Evolutionary conservation across 2,797 vertebrate genomes (phyloP).

Genomic region (Premnoplex brunnescens): DNA sequence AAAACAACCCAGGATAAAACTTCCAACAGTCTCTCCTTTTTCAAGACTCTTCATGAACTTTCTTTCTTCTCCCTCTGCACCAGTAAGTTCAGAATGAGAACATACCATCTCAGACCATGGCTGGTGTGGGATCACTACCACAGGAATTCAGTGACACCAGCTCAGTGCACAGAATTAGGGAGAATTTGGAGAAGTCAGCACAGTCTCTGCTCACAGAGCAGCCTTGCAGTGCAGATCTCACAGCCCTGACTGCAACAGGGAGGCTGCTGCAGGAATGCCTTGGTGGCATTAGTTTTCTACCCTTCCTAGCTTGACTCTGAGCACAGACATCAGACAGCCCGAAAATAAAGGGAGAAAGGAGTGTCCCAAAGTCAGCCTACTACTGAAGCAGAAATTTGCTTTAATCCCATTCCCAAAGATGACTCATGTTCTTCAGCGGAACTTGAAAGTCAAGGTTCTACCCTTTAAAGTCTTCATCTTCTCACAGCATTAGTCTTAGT

Average conservation of each 20-base stretch:
- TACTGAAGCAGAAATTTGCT: not conserved
- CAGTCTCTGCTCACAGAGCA: not conserved
- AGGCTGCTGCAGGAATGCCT: not conserved
- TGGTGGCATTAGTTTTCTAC: not conserved
- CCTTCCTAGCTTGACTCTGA: not conserved
- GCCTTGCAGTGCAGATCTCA: not conserved
- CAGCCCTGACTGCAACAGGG: too few species aligned
- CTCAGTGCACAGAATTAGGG: not conserved
- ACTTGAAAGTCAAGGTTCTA: conserved; percentile 40
- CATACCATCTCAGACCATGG: not conserved
- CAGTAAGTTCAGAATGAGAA: not conserved
- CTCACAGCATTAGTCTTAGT: not conserved
- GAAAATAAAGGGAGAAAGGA: not conserved
- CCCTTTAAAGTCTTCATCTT: not conserved
- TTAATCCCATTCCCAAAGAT: conserved; percentile 56
- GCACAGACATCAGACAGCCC: not conserved
- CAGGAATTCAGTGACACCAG: not conserved
- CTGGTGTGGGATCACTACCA: not conserved
- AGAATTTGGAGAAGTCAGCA: not conserved
- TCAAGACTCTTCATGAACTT: not conserved
- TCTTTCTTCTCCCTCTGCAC: not conserved
- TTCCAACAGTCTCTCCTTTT: not conserved
- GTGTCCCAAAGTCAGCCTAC: not conserved
- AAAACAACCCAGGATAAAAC: not conserved
- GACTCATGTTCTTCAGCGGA: not conserved